phyloP scores from a whole-genome alignment of 2,888 invertebrate genomes.

The Formica aserva region DNA sequence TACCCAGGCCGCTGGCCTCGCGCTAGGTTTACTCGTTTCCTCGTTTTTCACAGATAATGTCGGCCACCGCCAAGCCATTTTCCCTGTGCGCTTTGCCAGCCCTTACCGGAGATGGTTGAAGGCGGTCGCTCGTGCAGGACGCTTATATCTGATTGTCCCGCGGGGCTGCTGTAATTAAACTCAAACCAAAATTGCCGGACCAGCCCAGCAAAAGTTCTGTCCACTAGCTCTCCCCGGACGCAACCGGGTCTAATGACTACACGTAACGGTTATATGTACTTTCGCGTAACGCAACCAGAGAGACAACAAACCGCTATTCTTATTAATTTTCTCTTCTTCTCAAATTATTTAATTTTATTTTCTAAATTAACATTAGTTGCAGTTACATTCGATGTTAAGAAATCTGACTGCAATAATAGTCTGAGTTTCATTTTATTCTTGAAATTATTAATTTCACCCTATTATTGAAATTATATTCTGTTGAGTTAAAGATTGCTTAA shows the following conservation, averaged over 20 bases:
- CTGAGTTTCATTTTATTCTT: not conserved
- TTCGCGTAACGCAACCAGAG: not conserved
- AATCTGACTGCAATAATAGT: not conserved
- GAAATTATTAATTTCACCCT: not conserved
- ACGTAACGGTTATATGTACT: conserved; percentile 62
- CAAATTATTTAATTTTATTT: not conserved
- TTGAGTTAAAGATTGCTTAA: not conserved
- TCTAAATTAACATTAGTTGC: not conserved
- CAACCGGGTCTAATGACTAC: conserved; percentile 64
- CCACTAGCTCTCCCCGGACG: conserved; percentile 57
- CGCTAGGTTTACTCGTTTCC: conserved; percentile 61
- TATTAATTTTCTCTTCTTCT: not conserved
- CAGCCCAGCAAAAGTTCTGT: conserved; percentile 71
- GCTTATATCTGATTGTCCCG: conserved; percentile 80
- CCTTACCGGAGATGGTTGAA: conserved; percentile 69
- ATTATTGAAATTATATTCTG: not conserved
- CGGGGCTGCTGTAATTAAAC: conserved; percentile 80
- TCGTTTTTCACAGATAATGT: conserved; percentile 71
- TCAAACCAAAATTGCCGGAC: conserved; percentile 79
- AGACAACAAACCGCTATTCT: not conserved
- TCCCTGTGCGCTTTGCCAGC: conserved; percentile 67
- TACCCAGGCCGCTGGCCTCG: conserved; percentile 68
- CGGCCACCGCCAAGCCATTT: conserved; percentile 67
- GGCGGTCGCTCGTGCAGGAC: conserved; percentile 72
- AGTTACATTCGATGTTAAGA: not conserved